phyloP scores from a whole-genome alignment of 2,888 invertebrate species.

The Eupeodes latifasciatus region DNA sequence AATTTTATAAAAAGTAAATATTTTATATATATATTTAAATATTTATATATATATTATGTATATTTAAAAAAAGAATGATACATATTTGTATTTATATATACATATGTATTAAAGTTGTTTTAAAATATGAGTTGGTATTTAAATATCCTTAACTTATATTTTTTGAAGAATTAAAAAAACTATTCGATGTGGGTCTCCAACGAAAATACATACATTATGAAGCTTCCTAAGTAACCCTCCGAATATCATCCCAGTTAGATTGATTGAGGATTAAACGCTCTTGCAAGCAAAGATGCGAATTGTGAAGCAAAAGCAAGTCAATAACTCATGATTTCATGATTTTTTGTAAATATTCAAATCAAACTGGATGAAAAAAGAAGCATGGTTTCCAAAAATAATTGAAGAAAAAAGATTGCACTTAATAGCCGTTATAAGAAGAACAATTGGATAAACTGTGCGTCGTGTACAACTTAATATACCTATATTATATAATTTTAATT shows the following conservation, averaged over 20 bases:
- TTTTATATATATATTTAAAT: slow-evolving; percentile 29
- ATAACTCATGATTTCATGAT: not conserved
- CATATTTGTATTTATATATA: slow-evolving; percentile 51
- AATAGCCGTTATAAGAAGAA: slow-evolving; percentile 39
- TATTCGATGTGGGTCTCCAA: slow-evolving; percentile 10
- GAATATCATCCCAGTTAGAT: not conserved
- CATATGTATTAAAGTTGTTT: slow-evolving; percentile 42
- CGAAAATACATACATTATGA: not conserved
- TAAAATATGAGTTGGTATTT: slow-evolving; percentile 52
- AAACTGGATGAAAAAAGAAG: slow-evolving; percentile 13
- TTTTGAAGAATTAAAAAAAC: slow-evolving; percentile 52
- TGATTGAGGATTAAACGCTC: not conserved
- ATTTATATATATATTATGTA: slow-evolving; percentile 15
- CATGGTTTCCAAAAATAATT: slow-evolving; percentile 35
- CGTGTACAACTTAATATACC: slow-evolving; percentile 22
- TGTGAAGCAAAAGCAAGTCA: not conserved
- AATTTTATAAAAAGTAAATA: slow-evolving; percentile 60
- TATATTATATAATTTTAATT: slow-evolving; percentile 25
- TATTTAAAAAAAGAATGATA: slow-evolving; percentile 45
- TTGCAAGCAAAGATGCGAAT: not conserved
- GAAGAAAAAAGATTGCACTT: slow-evolving; percentile 57
- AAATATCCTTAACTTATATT: slow-evolving; percentile 45
- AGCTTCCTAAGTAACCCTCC: not conserved
- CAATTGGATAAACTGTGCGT: slow-evolving; percentile 50
- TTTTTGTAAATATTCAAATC: slow-evolving; percentile 28